These are phyloP conservation scores for Caenorhabditis sulstoni DNA, from an alignment of 2,888 invertebrate species.

Conservation along the genomic window DNA sequence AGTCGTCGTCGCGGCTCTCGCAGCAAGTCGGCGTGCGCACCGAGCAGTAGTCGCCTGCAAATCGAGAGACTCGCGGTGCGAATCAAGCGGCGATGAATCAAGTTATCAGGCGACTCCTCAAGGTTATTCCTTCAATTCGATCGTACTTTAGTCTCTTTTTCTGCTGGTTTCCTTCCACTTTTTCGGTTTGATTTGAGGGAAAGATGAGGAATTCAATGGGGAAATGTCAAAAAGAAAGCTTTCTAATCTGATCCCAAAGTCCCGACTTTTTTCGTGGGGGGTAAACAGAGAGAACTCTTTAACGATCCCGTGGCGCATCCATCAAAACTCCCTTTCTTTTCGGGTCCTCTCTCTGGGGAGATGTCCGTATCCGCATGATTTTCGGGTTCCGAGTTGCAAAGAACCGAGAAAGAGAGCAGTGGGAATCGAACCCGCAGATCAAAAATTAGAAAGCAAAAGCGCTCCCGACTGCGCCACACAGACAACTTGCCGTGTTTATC, in stretches of 20 bases:
- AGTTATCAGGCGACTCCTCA: conserved; percentile 40
- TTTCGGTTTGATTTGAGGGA: conserved; percentile 2
- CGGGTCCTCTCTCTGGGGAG: conserved; percentile 6
- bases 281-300: conserved; percentile 12
- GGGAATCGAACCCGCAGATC: too few species aligned
- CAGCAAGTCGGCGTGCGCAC: conserved; percentile 85
- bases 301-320: conserved; percentile 25
- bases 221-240: too few species aligned
- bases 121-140: conserved; percentile 35
- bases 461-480: too few species aligned
- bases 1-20: conserved; percentile 87
- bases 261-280: background rate
- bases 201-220: too few species aligned
- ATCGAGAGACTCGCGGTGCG: background rate
- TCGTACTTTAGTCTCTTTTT: conserved; percentile 11
- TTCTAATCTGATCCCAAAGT: too few species aligned
- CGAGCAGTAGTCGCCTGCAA: conserved; percentile 78
- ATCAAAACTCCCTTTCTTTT: conserved; percentile 3
- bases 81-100: conserved; percentile 23
- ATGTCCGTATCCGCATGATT: background rate
- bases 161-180: background rate
- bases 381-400: background rate
- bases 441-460: too few species aligned
- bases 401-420: background rate
- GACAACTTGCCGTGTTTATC: too few species aligned